Percentiles rank a stretch among this genome's conserved stretches.
phyloP scores from a whole-genome alignment of 2,797 vertebrate genomes.

The Amphiprion clarkii region DNA sequence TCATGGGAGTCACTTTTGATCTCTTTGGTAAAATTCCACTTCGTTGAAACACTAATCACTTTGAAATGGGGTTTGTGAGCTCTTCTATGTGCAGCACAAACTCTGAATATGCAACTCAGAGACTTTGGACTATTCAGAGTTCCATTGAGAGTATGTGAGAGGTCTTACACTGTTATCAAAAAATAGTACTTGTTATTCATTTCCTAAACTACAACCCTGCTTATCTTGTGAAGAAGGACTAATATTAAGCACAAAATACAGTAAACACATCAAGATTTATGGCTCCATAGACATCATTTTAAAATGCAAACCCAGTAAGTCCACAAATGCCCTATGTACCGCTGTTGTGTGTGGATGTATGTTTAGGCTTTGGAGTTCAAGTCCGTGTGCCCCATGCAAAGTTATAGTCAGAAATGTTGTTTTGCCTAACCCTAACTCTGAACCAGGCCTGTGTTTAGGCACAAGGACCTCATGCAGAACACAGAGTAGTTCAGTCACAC shows the following conservation, averaged over 20 bases:
- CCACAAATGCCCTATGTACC: neutral
- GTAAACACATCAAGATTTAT: too few relatives aligned
- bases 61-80: neutral
- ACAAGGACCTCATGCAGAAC: slow-evolving; percentile 18
- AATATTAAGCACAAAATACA: too few relatives aligned
- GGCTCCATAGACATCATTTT: slow-evolving; percentile 12
- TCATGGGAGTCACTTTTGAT: slow-evolving; percentile 40
- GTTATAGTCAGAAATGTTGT: slow-evolving; percentile 34
- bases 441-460: slow-evolving; percentile 34
- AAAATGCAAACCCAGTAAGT: slow-evolving; percentile 22
- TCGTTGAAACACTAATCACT: slow-evolving; percentile 49
- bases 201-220: slow-evolving; percentile 2
- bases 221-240: neutral
- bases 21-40: slow-evolving; percentile 39
- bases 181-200: slow-evolving; percentile 17
- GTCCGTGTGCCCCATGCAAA: slow-evolving; percentile 15
- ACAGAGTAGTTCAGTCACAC: slow-evolving; percentile 20
- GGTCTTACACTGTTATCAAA: slow-evolving; percentile 20
- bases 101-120: slow-evolving; percentile 12
- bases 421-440: neutral
- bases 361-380: slow-evolving; percentile 11
- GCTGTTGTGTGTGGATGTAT: neutral
- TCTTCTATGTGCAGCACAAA: neutral
- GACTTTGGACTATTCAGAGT: slow-evolving; percentile 26
- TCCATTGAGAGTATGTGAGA: slow-evolving; percentile 10